Base-by-base conservation (phyloP, 2,888 invertebrate genomes). In the Emmelina monodactyla region DNA sequence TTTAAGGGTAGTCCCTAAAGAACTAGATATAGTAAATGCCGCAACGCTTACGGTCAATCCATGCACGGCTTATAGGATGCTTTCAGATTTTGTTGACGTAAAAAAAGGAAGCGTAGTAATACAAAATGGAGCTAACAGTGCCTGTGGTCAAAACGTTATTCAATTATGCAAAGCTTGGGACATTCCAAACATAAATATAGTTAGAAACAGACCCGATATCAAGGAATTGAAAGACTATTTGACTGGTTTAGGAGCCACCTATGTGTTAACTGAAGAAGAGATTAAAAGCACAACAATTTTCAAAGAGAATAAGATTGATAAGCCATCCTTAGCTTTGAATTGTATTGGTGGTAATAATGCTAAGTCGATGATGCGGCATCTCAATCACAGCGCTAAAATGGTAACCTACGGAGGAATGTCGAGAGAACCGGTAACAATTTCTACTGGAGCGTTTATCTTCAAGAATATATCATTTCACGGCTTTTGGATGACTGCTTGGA, bases 391-490 rank as follows among this genome's bases (percentile, higher is more conserved):
- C 35, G 92, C 94, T 1, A 81, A 85, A 5, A 87, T 97, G 85
- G 95, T 99, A 0, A 98, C 97, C 1, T 99, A 98, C 64, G 99
- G 99, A 7, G 98, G 96, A 19, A 99, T 99, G 98, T 95, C 97
- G 0, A 85, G 92, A 40, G 92, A 96, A 53, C 98, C 98, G 1
- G 86, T 98, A 0, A 88, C 85, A 14, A 86, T 93, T 16, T 92
- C 96, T 31, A 78, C 76, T 19, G 64, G 72, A n/a, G 62, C 75
- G 31, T 84, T 97, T 37, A 98, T 99, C 55, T 99, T 99, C 61
- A 95, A 94, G 69, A 88, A 97, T 61, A 73, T 97, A 29, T 76
- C 84, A 16, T 83, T 93, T 14, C 75, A 83, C 55, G 99, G 98
- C 3, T 99, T 91, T 69, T 99, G 98, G 98, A 95, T 98, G 92